phyloP scores from a whole-genome alignment of 2,797 vertebrate genomes.

The Ctenosaura bakeri region DNA sequence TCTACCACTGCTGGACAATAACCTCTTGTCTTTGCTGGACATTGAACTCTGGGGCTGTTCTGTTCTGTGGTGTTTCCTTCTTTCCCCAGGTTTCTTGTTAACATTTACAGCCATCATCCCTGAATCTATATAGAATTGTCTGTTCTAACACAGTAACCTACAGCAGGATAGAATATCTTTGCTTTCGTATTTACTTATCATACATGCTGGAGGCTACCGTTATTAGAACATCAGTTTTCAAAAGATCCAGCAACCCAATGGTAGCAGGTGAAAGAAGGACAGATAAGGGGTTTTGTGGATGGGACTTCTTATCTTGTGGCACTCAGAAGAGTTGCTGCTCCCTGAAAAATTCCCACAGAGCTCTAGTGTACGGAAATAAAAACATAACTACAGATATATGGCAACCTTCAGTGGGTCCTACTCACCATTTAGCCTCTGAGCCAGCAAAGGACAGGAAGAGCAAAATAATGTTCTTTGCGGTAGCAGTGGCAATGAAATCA shows the following conservation, averaged over 20 bases:
- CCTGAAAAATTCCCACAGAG: neutral
- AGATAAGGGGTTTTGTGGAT: constrained; percentile 2
- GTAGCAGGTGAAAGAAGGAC: neutral
- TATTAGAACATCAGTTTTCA: too few relatives aligned
- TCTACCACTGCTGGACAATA: neutral
- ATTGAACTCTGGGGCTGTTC: too few relatives aligned
- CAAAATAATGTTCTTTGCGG: neutral
- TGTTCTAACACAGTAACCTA: too few relatives aligned
- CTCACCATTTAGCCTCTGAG: neutral
- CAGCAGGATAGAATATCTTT: too few relatives aligned
- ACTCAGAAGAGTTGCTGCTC: neutral
- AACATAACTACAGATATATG: neutral
- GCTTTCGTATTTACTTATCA: too few relatives aligned
- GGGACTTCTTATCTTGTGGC: neutral
- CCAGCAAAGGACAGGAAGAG: neutral
- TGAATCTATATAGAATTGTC: neutral
- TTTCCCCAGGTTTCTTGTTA: neutral
- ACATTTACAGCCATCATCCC: neutral
- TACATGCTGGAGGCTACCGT: too few relatives aligned
- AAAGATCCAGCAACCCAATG: neutral
- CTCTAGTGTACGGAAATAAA: neutral
- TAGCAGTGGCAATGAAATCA: neutral
- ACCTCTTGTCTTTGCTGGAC: neutral
- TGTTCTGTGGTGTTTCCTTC: neutral
- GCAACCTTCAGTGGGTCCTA: neutral